Conservation (phyloP, 1,140 invertebrate genomes). For the Acyrthosiphon pisum region DNA sequence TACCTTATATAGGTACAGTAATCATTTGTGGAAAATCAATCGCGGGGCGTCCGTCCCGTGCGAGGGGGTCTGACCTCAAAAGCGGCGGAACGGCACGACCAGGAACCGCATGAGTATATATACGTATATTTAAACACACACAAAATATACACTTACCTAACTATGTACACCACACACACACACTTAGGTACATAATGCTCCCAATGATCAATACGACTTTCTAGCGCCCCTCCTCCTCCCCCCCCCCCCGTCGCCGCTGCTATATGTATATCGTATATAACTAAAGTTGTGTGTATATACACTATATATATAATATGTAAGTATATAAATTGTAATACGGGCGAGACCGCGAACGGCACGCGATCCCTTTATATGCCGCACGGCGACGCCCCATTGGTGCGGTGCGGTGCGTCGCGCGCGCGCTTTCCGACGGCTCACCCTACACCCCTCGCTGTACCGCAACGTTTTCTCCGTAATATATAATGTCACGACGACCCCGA, state of each 20-base stretch:
- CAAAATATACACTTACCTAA: conserved; percentile 11
- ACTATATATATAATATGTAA: background rate
- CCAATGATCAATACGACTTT: conserved; percentile 55
- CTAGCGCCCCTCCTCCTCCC: background rate
- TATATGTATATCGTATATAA: background rate
- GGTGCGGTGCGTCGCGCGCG: conserved; percentile 27
- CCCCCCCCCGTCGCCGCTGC: background rate
- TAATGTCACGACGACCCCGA: conserved; percentile 16
- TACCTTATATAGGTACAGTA: background rate
- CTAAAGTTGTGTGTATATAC: background rate
- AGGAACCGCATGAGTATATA: conserved; percentile 26
- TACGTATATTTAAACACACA: background rate
- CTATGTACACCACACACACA: background rate
- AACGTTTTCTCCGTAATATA: background rate
- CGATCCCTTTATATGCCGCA: conserved; percentile 39
- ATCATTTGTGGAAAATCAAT: conserved; percentile 49
- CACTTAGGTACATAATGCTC: background rate
- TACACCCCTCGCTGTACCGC: background rate
- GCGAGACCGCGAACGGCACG: conserved; percentile 50
- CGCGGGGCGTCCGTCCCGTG: background rate
- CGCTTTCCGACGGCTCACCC: background rate
- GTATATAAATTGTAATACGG: conserved; percentile 29
- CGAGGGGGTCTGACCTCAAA: conserved; percentile 51
- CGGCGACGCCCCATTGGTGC: conserved; percentile 52
- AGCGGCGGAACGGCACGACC: conserved; percentile 18